Conservation (phyloP, 2,797 vertebrate genomes). For the Enteromius mattozi region DNA sequence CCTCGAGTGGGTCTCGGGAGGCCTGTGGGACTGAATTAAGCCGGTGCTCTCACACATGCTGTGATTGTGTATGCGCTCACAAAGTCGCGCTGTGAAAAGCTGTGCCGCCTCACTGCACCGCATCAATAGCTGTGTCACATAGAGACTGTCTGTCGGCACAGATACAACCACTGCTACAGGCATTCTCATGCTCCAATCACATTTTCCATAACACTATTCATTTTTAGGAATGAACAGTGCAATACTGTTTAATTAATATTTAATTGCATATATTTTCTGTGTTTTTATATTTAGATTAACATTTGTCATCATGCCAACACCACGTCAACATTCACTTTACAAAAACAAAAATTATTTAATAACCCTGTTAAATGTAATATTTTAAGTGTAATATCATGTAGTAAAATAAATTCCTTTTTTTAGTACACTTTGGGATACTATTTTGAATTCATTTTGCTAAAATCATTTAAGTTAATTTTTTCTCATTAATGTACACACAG, state of each 20-base stretch:
- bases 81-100: conserved; percentile 20
- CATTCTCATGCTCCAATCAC: background rate
- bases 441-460: too few relatives aligned
- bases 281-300: background rate
- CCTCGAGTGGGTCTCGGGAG: conserved; percentile 5
- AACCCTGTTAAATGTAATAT: background rate
- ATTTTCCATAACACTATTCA: background rate
- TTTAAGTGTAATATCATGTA: too few relatives aligned
- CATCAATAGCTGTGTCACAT: conserved; percentile 29
- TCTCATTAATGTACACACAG: too few relatives aligned
- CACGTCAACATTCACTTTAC: background rate
- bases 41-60: background rate
- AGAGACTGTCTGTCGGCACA: background rate
- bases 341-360: background rate
- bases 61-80: background rate
- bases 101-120: conserved; percentile 26
- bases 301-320: background rate
- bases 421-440: too few relatives aligned
- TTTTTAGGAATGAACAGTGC: background rate
- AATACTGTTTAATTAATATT: background rate
- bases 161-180: background rate
- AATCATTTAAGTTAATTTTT: too few relatives aligned
- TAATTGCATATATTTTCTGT: background rate
- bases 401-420: too few relatives aligned
- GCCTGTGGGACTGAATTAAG: background rate